phyloP scores from a whole-genome alignment of 1,140 invertebrate genomes.

The Cotesia chilonis region DNA sequence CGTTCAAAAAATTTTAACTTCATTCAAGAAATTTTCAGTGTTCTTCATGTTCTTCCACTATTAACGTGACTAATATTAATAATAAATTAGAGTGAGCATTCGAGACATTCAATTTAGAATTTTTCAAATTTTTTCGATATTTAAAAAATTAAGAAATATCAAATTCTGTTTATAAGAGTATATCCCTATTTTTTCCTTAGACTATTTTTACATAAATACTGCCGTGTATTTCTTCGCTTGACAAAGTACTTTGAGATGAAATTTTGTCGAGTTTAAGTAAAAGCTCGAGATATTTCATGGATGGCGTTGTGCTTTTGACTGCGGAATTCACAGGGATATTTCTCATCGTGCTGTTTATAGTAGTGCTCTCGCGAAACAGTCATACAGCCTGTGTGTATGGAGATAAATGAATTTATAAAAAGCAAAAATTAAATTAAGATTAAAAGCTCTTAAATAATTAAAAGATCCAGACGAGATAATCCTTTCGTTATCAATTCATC shows the following conservation, averaged over 20 bases:
- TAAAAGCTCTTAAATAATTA: too few species aligned
- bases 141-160: too few species aligned
- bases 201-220: constrained; percentile 18
- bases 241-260: constrained; percentile 25
- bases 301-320: constrained; percentile 7
- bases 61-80: too few species aligned
- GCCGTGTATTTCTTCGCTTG: constrained; percentile 3
- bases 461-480: too few species aligned
- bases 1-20: too few species aligned
- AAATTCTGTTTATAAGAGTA: too few species aligned
- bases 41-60: too few species aligned
- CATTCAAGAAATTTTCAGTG: too few species aligned
- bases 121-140: too few species aligned
- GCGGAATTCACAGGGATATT: constrained; percentile 33
- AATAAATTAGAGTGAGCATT: too few species aligned
- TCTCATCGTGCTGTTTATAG: not conserved
- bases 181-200: not conserved
- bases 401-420: not conserved
- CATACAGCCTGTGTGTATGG: constrained; percentile 12
- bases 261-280: constrained; percentile 28
- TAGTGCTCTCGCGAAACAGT: constrained; percentile 13
- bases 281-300: constrained; percentile 29
- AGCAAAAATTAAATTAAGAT: not conserved
- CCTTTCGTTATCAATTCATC: too few species aligned
- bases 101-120: too few species aligned